These are phyloP conservation scores for Rhogogaster chlorosoma DNA, from an alignment of 2,888 invertebrate genomes.

Conservation along the genomic window DNA sequence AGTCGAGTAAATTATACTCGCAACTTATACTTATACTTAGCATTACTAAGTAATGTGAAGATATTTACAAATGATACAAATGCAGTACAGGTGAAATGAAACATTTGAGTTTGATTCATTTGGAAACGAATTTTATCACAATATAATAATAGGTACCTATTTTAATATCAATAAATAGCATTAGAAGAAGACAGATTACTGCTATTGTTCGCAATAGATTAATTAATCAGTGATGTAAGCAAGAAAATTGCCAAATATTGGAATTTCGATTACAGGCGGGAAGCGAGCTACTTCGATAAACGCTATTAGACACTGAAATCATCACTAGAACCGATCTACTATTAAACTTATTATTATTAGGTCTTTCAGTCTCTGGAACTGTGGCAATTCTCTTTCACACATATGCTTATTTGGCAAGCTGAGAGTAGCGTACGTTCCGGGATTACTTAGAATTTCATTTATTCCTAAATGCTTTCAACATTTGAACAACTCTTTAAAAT, in stretches of 20 bases:
- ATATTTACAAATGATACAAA: slow-evolving; percentile 28
- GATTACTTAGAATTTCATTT: not conserved
- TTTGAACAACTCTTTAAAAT: not conserved
- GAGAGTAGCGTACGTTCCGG: not conserved
- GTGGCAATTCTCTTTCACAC: not conserved
- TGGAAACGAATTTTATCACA: not conserved
- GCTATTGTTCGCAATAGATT: not conserved
- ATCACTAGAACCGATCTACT: not conserved
- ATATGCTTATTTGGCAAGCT: not conserved
- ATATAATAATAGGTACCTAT: slow-evolving; percentile 30
- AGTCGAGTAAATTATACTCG: too few relatives aligned
- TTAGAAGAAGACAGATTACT: not conserved
- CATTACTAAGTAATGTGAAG: not conserved
- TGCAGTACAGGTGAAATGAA: not conserved
- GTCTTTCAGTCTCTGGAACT: not conserved
- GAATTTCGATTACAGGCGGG: not conserved
- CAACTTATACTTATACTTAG: too few relatives aligned
- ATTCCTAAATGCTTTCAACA: not conserved
- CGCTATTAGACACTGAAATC: not conserved
- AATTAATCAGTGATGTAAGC: not conserved
- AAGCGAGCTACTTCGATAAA: not conserved
- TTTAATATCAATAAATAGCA: slow-evolving; percentile 15
- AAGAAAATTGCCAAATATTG: not conserved
- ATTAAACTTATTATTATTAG: not conserved
- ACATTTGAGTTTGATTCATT: not conserved